Evolutionary conservation across 2,113 vertebrate species (phyloP).

Genomic region (Ciconia boyciana): DNA sequence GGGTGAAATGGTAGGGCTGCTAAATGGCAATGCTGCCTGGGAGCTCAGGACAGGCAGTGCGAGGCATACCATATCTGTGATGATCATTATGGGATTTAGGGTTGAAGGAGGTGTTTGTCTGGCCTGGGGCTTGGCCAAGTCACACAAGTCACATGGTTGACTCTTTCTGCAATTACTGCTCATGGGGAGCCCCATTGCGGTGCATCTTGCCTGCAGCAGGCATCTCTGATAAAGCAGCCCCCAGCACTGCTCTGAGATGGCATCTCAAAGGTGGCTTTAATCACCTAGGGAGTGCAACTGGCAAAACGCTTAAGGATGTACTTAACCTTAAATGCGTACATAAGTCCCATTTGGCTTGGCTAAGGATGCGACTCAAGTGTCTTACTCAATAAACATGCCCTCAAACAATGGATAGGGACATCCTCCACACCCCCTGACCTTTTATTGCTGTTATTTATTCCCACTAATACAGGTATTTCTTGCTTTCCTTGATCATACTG

Average conservation of each 20-base stretch:
- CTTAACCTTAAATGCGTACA: not conserved
- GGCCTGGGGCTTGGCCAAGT: not conserved
- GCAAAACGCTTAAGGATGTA: not conserved
- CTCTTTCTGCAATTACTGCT: not conserved
- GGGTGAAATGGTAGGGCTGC: not conserved
- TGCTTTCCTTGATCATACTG: not conserved
- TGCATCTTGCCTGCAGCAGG: not conserved
- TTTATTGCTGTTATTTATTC: not conserved
- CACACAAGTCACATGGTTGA: not conserved
- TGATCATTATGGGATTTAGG: not conserved
- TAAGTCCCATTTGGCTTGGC: not conserved
- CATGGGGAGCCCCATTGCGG: not conserved
- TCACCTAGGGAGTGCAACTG: not conserved
- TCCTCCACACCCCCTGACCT: no score
- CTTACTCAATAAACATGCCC: not conserved
- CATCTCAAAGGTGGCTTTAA: not conserved
- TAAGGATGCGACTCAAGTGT: not conserved
- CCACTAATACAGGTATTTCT: not conserved
- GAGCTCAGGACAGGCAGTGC: not conserved
- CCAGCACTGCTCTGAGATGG: not conserved
- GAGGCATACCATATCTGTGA: accelerated
- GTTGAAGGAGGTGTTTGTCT: not conserved
- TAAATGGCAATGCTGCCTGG: not conserved
- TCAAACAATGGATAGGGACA: accelerated
- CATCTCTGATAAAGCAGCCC: not conserved